phyloP scores from a whole-genome alignment of 23 tunicate genomes.

The Ascidia mentula region DNA sequence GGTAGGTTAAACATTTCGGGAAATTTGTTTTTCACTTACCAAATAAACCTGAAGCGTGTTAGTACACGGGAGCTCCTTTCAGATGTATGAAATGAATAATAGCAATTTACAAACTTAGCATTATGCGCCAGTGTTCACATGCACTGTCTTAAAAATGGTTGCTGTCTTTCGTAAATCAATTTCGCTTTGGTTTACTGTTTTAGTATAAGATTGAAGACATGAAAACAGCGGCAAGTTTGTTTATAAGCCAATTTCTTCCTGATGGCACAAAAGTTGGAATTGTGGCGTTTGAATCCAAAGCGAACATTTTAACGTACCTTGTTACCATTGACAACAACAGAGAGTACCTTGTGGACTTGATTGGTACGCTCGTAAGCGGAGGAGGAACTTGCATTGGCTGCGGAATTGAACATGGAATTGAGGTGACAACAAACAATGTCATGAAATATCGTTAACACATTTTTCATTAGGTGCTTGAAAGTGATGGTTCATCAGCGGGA shows the following conservation, averaged over 20 bases:
- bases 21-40: too few relatives aligned
- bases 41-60: too few relatives aligned
- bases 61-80: too few relatives aligned
- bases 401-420: slow-evolving; percentile 29
- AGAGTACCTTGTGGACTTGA: slow-evolving; percentile 2
- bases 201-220: background rate
- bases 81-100: too few relatives aligned
- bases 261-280: slow-evolving; percentile 37
- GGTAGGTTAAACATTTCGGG: too few relatives aligned
- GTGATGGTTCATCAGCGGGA: background rate
- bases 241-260: slow-evolving; percentile 5
- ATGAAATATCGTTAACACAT: background rate
- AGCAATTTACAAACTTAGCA: too few relatives aligned
- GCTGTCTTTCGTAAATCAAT: too few relatives aligned
- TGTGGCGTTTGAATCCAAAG: slow-evolving; percentile 23
- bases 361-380: background rate
- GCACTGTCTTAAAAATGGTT: too few relatives aligned
- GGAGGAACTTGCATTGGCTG: slow-evolving; percentile 34
- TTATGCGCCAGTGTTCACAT: too few relatives aligned
- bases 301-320: background rate
- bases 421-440: background rate
- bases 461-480: background rate
- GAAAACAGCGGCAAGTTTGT: slow-evolving; percentile 13
- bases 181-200: too few relatives aligned
- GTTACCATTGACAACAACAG: slow-evolving; percentile 6